Percentiles rank a stretch among this genome's conserved stretches.
Conservation (phyloP, 2,797 vertebrate species). For the Parauchenoglanis punctatus region DNA sequence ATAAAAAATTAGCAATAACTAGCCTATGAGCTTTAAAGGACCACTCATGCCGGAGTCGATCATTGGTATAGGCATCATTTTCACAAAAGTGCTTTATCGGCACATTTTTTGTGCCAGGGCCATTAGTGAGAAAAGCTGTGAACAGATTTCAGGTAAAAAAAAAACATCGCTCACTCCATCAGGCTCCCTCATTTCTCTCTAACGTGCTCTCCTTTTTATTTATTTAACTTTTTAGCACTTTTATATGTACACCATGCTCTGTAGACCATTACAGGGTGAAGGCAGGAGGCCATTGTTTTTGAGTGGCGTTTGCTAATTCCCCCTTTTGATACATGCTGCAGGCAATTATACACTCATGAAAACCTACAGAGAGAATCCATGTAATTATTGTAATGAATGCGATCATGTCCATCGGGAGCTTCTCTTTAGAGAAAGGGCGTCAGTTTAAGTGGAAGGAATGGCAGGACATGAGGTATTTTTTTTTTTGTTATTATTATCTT, state of each 20-base stretch:
- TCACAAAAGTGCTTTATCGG: constrained; percentile 49
- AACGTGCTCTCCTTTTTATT: not conserved
- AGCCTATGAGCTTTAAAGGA: constrained; percentile 52
- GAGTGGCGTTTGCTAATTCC: constrained; percentile 16
- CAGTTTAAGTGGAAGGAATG: not conserved
- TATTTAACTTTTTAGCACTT: not conserved
- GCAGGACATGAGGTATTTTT: constrained; percentile 48
- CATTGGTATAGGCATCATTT: constrained; percentile 54
- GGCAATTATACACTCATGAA: not conserved
- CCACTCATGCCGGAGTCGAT: constrained; percentile 56
- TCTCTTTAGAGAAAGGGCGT: not conserved
- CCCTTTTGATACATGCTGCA: not conserved
- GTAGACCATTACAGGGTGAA: not conserved
- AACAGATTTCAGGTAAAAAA: not conserved
- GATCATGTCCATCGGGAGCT: not conserved
- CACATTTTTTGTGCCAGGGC: constrained; percentile 55
- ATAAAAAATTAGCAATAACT: constrained; percentile 55
- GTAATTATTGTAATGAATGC: not conserved
- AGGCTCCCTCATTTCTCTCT: not conserved
- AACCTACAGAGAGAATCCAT: not conserved
- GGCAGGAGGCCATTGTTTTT: not conserved
- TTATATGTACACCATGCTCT: not conserved
- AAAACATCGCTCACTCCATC: constrained; percentile 3
- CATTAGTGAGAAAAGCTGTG: constrained; percentile 52
- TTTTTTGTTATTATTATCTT: constrained; percentile 35